Evolutionary conservation across 2,113 vertebrate species (phyloP).

Genomic region (Acanthochromis polyacanthus): DNA sequence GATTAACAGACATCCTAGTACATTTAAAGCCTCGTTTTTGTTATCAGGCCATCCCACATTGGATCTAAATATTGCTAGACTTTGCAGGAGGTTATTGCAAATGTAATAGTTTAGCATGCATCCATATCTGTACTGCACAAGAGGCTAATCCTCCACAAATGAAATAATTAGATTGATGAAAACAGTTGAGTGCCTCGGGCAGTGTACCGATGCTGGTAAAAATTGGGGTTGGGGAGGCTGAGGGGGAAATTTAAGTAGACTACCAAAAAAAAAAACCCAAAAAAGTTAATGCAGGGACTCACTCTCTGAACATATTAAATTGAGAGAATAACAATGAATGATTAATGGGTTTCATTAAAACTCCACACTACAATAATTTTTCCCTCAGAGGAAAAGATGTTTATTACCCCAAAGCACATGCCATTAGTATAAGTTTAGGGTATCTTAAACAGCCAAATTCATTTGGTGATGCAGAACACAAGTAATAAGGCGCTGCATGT

Average conservation of each 20-base stretch:
- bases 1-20: too few relatives aligned
- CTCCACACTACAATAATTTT: slow-evolving; percentile 33
- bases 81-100: neutral
- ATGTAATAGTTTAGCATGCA: neutral
- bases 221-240: slow-evolving; percentile 3
- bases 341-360: slow-evolving; percentile 77
- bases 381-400: slow-evolving; percentile 53
- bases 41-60: neutral
- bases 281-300: slow-evolving; percentile 20
- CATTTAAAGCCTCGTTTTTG: too few relatives aligned
- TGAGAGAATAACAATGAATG: slow-evolving; percentile 63
- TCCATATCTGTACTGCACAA: neutral
- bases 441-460: slow-evolving; percentile 60
- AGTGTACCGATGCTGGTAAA: slow-evolving; percentile 6
- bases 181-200: slow-evolving; percentile 12
- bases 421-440: slow-evolving; percentile 62
- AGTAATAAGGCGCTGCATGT: slow-evolving; percentile 29
- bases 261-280: slow-evolving; percentile 16
- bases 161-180: slow-evolving; percentile 34
- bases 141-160: slow-evolving; percentile 13
- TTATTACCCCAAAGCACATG: slow-evolving; percentile 60
- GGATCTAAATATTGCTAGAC: neutral
- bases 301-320: slow-evolving; percentile 30
- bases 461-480: slow-evolving; percentile 40
- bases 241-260: slow-evolving; percentile 24